Conservation (phyloP, 2,113 vertebrate species). For the Galeopterus variegatus region DNA sequence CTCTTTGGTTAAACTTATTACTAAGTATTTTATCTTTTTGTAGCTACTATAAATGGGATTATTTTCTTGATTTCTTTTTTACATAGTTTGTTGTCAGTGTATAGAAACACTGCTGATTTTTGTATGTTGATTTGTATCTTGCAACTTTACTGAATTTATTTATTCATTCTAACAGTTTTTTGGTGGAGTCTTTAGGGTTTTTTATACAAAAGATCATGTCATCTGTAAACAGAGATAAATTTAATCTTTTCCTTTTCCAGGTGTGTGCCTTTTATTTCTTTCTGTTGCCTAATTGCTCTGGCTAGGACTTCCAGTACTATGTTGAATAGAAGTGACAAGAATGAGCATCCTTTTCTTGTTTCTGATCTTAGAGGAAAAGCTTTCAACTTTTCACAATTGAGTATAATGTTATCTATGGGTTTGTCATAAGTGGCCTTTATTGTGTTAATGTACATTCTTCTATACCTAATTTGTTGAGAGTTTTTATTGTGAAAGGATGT, state of each 20-base stretch:
- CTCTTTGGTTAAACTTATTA: background rate
- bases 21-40: background rate
- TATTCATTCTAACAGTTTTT: background rate
- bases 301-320: background rate
- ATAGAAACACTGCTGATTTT: background rate
- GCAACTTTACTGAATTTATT: background rate
- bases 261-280: background rate
- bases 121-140: background rate
- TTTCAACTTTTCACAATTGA: background rate
- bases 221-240: background rate
- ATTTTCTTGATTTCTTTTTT: background rate
- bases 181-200: background rate
- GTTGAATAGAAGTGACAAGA: background rate
- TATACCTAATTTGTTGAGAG: background rate
- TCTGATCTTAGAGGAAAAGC: background rate
- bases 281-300: background rate
- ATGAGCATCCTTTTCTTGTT: background rate
- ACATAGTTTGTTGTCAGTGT: background rate
- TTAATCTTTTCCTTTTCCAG: background rate
- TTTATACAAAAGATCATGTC: background rate
- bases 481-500: background rate
- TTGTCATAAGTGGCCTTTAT: background rate
- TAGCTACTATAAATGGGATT: background rate
- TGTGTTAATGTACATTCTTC: background rate
- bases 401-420: background rate